Conservation (phyloP, 2,113 vertebrate species). For the Tautogolabrus adspersus region DNA sequence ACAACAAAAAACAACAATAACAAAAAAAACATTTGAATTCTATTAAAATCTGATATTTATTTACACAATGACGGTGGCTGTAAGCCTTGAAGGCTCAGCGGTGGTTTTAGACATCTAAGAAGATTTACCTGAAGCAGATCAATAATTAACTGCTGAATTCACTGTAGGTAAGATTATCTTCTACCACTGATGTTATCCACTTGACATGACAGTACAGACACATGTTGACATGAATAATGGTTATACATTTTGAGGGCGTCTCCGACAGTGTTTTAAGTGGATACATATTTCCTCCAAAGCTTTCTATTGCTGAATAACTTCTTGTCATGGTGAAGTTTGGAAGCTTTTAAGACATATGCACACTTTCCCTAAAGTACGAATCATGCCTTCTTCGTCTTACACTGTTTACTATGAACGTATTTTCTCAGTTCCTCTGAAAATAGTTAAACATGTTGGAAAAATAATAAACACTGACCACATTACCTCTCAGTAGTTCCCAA, state of each 20-base stretch:
- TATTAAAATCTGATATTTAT: background rate
- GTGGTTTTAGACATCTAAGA: background rate
- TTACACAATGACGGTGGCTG: background rate
- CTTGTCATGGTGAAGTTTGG: background rate
- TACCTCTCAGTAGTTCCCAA: slow-evolving; percentile 34
- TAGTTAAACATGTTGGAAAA: background rate
- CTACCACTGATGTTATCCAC: too few species aligned
- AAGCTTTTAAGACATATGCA: background rate
- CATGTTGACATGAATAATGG: too few species aligned
- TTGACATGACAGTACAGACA: too few species aligned
- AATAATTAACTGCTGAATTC: background rate
- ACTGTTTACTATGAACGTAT: background rate
- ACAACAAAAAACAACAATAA: too few species aligned
- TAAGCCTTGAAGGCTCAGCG: background rate
- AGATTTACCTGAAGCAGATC: too few species aligned
- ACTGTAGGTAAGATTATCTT: too few species aligned
- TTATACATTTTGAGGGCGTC: too few species aligned
- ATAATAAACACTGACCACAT: background rate
- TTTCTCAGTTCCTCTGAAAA: background rate
- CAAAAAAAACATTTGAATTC: background rate
- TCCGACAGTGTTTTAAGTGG: background rate
- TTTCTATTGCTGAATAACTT: background rate
- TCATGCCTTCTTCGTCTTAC: fast-evolving
- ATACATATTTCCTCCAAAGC: too few species aligned
- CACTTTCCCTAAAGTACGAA: background rate